phyloP scores from a whole-genome alignment of 2,888 invertebrate species.

The Teinopalpus imperialis region DNA sequence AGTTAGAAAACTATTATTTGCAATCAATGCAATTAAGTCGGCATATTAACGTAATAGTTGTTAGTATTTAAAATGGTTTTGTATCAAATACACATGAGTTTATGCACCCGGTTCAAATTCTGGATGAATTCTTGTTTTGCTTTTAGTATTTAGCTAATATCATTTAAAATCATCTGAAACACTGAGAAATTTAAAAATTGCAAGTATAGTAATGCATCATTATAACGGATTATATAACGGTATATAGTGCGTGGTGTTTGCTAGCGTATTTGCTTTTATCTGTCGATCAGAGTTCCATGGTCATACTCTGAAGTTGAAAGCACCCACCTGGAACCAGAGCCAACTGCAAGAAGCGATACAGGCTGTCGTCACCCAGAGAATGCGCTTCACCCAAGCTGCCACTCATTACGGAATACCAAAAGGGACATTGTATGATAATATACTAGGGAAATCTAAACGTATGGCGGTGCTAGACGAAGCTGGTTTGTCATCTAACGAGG shows the following conservation, averaged over 20 bases:
- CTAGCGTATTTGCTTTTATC: constrained; percentile 50
- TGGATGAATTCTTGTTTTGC: too few species aligned
- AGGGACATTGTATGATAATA: constrained; percentile 90
- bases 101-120: too few species aligned
- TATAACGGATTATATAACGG: constrained; percentile 34
- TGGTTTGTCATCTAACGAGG: constrained; percentile 82
- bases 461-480: constrained; percentile 89
- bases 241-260: constrained; percentile 28
- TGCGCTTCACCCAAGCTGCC: constrained; percentile 90
- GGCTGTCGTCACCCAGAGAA: constrained; percentile 87
- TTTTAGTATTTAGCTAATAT: too few species aligned
- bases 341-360: constrained; percentile 89
- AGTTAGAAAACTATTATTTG: too few species aligned
- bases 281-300: constrained; percentile 77
- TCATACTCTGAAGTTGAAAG: constrained; percentile 86
- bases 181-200: too few species aligned
- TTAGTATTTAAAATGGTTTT: too few species aligned
- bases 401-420: constrained; percentile 87
- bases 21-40: too few species aligned
- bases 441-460: constrained; percentile 88
- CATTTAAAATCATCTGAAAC: too few species aligned
- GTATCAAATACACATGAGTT: too few species aligned
- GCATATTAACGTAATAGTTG: too few species aligned
- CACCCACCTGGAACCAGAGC: constrained; percentile 87
- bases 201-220: constrained; percentile 39